Evolutionary conservation across 2,113 vertebrate genomes (phyloP).

Genomic region (Eudyptes chrysolophus): DNA sequence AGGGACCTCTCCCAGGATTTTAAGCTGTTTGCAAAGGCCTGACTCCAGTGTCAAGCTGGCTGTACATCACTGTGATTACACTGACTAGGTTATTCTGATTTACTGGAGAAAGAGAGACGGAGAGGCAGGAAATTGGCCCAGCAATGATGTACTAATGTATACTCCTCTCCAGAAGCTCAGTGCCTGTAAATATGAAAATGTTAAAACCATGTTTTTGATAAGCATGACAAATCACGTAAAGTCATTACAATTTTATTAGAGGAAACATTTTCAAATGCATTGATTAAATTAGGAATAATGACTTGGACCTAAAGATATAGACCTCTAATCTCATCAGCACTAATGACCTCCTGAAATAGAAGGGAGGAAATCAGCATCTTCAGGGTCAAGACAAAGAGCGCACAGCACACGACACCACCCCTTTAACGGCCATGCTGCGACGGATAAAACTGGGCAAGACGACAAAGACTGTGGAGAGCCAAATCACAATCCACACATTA

Average conservation of each 20-base stretch:
- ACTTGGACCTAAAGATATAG: conserved; percentile 26
- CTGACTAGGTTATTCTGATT: background rate
- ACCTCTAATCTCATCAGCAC: conserved; percentile 45
- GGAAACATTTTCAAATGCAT: conserved; percentile 49
- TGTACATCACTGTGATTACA: background rate
- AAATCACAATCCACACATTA: background rate
- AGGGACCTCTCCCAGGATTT: background rate
- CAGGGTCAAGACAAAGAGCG: background rate
- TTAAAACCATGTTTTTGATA: conserved; percentile 42
- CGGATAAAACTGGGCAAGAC: background rate
- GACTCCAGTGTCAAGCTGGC: background rate
- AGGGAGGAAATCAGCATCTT: conserved; percentile 13
- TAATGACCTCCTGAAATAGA: conserved; percentile 49
- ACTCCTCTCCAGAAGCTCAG: background rate
- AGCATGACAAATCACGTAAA: conserved; percentile 29
- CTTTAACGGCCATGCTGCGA: background rate
- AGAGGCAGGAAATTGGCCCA: conserved; percentile 26
- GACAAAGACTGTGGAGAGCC: background rate
- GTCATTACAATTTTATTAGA: conserved; percentile 43
- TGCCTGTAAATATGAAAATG: conserved; percentile 23
- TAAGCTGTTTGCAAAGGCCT: background rate
- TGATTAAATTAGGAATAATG: conserved; percentile 50
- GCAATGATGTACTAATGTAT: background rate
- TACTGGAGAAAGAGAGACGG: background rate
- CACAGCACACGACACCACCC: background rate